Conservation (phyloP, 2,113 vertebrate species). For the Danionella cerebrum region DNA sequence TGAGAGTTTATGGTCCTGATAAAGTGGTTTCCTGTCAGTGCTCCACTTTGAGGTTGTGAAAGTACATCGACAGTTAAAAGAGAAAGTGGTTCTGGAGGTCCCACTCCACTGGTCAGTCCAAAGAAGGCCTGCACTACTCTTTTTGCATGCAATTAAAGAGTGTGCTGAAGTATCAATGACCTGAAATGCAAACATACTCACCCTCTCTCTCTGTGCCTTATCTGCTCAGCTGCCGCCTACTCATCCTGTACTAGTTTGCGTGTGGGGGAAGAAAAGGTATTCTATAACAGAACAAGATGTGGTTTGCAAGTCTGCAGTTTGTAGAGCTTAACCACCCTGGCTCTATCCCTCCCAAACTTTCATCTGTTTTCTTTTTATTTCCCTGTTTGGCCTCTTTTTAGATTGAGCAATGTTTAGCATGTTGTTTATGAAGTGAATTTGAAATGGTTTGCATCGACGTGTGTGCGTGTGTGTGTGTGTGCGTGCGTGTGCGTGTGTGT, state of each 20-base stretch:
- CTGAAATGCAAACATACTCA: slow-evolving; percentile 33
- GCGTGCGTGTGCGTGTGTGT: too few species aligned
- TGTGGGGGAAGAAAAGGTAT: slow-evolving; percentile 34
- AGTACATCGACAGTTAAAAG: slow-evolving; percentile 47
- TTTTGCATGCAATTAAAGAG: slow-evolving; percentile 32
- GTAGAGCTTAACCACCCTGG: neutral
- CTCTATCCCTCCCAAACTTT: neutral
- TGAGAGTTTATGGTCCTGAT: slow-evolving; percentile 50
- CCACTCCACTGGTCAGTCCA: slow-evolving; percentile 34
- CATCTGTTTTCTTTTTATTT: slow-evolving; percentile 5
- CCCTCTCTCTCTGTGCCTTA: slow-evolving; percentile 41
- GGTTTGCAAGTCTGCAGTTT: slow-evolving; percentile 39
- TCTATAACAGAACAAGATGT: slow-evolving; percentile 27
- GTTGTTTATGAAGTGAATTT: neutral
- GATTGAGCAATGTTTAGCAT: neutral
- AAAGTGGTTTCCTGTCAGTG: slow-evolving; percentile 64
- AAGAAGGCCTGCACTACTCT: neutral
- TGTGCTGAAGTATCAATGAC: slow-evolving; percentile 51
- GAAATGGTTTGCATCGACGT: too few species aligned
- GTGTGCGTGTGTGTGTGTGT: too few species aligned
- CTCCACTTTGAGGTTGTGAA: slow-evolving; percentile 51
- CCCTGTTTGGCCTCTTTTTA: neutral
- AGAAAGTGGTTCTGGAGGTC: slow-evolving; percentile 42
- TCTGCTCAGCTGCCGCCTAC: slow-evolving; percentile 44
- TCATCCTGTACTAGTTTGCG: slow-evolving; percentile 42